Conservation (phyloP, 2,797 vertebrate genomes). For the Clarias platycephalus region DNA sequence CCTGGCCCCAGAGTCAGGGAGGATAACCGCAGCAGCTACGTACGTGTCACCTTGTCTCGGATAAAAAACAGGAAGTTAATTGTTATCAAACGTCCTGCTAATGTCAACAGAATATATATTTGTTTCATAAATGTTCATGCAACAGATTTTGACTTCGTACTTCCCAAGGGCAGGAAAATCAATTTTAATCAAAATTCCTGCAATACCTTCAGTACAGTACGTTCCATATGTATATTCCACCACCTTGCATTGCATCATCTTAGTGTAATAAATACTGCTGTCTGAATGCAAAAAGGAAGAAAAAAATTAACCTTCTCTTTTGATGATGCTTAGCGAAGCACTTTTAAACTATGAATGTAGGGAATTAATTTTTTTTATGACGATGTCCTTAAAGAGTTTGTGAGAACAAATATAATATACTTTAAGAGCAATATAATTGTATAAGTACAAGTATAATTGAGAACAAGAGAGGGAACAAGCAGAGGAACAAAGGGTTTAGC, state of each 20-base stretch:
- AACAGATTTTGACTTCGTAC: slow-evolving; percentile 93
- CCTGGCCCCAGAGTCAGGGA: slow-evolving; percentile 74
- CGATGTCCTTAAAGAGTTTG: slow-evolving; percentile 75
- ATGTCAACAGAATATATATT: slow-evolving; percentile 93
- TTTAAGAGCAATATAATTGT: too few relatives aligned
- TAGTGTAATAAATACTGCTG: slow-evolving; percentile 81
- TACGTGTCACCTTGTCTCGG: slow-evolving; percentile 93
- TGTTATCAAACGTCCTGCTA: slow-evolving; percentile 95
- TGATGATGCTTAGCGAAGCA: slow-evolving; percentile 71
- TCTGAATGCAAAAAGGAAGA: slow-evolving; percentile 66
- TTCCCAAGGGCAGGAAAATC: slow-evolving; percentile 93
- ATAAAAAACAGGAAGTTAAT: slow-evolving; percentile 88
- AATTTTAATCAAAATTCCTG: slow-evolving; percentile 97
- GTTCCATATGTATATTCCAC: slow-evolving; percentile 85
- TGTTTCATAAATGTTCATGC: slow-evolving; percentile 94
- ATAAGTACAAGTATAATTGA: too few relatives aligned
- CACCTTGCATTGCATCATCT: slow-evolving; percentile 82
- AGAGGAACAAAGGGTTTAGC: slow-evolving; percentile 47
- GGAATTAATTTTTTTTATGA: slow-evolving; percentile 72
- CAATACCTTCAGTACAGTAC: slow-evolving; percentile 66
- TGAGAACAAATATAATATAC: too few relatives aligned
- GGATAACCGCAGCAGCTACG: slow-evolving; percentile 82
- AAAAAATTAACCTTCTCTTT: slow-evolving; percentile 72
- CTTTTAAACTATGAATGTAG: slow-evolving; percentile 69
- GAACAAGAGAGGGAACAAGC: slow-evolving; percentile 57